Evolutionary conservation across 2,888 invertebrate species (phyloP).

Genomic region (Lasioglossum pauxillum): DNA sequence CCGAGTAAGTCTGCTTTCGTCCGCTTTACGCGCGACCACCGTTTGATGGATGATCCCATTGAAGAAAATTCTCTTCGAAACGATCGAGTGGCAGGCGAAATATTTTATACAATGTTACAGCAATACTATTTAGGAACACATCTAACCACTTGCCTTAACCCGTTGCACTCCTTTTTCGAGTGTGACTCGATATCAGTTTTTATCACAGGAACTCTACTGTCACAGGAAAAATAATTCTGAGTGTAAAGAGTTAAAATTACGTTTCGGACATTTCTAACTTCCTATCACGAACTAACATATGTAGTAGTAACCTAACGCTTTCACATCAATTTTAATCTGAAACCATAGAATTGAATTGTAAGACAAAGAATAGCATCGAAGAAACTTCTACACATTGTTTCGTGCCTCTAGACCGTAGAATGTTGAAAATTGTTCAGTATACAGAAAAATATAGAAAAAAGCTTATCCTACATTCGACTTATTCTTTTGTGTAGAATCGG

Average conservation of each 20-base stretch:
- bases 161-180: too few species aligned
- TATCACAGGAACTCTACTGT: too few species aligned
- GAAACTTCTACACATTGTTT: too few species aligned
- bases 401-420: too few species aligned
- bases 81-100: background rate
- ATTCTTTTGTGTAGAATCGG: background rate
- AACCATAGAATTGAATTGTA: background rate
- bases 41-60: background rate
- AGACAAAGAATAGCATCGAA: background rate
- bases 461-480: background rate
- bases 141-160: background rate
- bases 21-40: background rate
- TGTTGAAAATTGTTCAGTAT: too few species aligned
- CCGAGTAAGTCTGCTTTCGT: background rate
- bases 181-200: too few species aligned
- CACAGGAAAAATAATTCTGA: too few species aligned
- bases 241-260: too few species aligned
- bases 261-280: too few species aligned
- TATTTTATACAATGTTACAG: background rate
- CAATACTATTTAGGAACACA: background rate
- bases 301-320: background rate
- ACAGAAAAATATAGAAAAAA: background rate
- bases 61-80: background rate
- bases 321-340: too few species aligned
- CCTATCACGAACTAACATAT: too few species aligned